A percentile compares a stretch with the other conserved stretches of the same genome.
Evolutionary conservation across 2,888 invertebrate genomes (phyloP).

Genomic region (Tinea semifulvella): DNA sequence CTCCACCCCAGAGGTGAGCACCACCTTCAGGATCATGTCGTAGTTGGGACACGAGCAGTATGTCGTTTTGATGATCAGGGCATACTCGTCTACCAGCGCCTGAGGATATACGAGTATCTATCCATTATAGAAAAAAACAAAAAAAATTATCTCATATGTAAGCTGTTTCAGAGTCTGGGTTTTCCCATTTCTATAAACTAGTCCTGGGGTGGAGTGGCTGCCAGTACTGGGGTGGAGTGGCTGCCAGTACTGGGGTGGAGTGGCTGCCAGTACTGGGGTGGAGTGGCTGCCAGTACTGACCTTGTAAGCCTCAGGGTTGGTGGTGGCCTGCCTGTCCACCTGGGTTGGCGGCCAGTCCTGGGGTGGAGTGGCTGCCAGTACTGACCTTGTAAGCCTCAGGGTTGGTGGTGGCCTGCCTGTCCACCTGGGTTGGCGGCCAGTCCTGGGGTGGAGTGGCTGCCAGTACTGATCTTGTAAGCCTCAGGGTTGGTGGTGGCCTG

Average conservation of each 20-base stretch:
- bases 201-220: too few relatives aligned
- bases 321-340: slow-evolving; percentile 70
- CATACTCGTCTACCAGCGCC: slow-evolving; percentile 74
- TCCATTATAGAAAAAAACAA: too few relatives aligned
- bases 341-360: slow-evolving; percentile 70
- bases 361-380: slow-evolving; percentile 76
- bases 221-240: too few relatives aligned
- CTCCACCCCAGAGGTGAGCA: slow-evolving; percentile 79
- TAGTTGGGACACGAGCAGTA: slow-evolving; percentile 98
- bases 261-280: too few relatives aligned
- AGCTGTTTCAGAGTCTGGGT: too few relatives aligned
- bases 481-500: not conserved
- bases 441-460: slow-evolving; percentile 81
- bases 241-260: too few relatives aligned
- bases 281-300: slow-evolving; percentile 29
- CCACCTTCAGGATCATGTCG: slow-evolving; percentile 80
- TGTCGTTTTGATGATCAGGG: slow-evolving; percentile 86
- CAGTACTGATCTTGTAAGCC: too few relatives aligned
- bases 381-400: slow-evolving; percentile 75
- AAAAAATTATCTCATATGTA: too few relatives aligned
- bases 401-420: slow-evolving; percentile 69
- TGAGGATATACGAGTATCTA: too few relatives aligned
- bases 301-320: slow-evolving; percentile 77
- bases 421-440: slow-evolving; percentile 69
- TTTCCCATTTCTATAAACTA: too few relatives aligned